Evolutionary conservation across 2,888 invertebrate species (phyloP), one percentile per base, ranked within the genome.

Genomic region (Megalurothrips usitatus): DNA sequence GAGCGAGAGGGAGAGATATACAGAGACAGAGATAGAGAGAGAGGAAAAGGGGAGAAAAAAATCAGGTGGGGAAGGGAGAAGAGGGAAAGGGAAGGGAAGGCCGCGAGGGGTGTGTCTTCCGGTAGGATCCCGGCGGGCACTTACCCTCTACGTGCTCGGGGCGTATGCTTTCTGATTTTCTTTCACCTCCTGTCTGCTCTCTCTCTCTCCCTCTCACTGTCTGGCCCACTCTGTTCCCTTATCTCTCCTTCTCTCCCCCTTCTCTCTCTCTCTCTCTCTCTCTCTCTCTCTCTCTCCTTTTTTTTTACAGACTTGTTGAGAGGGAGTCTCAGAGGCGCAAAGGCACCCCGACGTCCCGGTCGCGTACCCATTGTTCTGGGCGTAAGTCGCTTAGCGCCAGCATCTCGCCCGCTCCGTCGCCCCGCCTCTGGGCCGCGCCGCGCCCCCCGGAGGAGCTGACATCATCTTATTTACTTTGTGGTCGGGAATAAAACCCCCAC

Each of bases 191-290:
- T 82, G 81, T 79, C 82, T 83, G 78, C 28, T 81, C 34, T 43
- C 34, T 43, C 81, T 43, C 80, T 26, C 17, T 81, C 58, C 47
- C 58, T 81, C 68, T 81, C 81, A 79, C 82, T 81, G n/a, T 81
- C 80, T 48, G 81, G 79, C 80, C 6, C 34, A 4, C 34, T 43
- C 34, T 43, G 3, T 43, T 6, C 6, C 34, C 6, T 6, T 75
- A 79, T 75, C 78, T 68, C 68, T 75, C 81, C 79, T 80, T 82
- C 82, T 19, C 82, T 80, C 34, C 0, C 68, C 26, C 26, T 26
- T 23, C 11, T 23, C 23, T 26, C 12, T 26, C 23, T 75, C 23
- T 75, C 23, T 75, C 82, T 81, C 80, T 82, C 83, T 79, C 28
- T 81, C 34, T 43, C 34, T 43, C 81, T 43, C 80, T 26, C 17